phyloP scores from a whole-genome alignment of 2,888 invertebrate genomes.

The Deroplatys truncata region DNA sequence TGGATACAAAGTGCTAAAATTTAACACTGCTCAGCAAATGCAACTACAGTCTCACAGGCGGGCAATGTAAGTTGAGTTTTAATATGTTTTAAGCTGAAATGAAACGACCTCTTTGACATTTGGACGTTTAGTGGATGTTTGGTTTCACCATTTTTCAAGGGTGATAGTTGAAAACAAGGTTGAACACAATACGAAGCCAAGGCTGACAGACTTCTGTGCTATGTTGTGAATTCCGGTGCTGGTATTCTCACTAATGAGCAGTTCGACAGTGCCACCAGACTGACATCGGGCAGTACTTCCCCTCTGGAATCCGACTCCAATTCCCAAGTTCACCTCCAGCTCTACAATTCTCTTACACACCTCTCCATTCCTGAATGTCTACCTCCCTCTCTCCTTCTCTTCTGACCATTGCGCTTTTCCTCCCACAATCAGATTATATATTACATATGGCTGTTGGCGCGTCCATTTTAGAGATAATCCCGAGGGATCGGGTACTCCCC shows the following conservation, averaged over 20 bases:
- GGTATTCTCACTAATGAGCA: background rate
- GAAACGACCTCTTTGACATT: background rate
- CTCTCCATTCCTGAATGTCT: background rate
- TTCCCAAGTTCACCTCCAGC: background rate
- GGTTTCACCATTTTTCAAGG: too few relatives aligned
- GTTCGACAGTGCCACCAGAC: background rate
- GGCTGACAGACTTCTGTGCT: too few relatives aligned
- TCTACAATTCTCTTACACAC: background rate
- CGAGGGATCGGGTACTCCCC: background rate
- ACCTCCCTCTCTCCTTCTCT: background rate
- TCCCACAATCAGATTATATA: slow-evolving; percentile 14
- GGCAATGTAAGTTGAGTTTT: too few relatives aligned
- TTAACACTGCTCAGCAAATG: too few relatives aligned
- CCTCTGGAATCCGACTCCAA: background rate
- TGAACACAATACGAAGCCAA: background rate
- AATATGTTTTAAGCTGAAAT: background rate
- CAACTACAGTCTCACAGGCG: too few relatives aligned
- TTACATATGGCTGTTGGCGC: slow-evolving; percentile 15
- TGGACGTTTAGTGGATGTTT: background rate
- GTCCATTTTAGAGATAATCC: slow-evolving; percentile 12
- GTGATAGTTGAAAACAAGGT: too few relatives aligned
- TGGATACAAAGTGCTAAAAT: too few relatives aligned
- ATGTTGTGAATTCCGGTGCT: background rate
- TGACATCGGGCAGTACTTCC: background rate
- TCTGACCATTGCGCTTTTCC: background rate